phyloP scores from a whole-genome alignment of 2,113 vertebrate species.

The Hippoglossus stenolepis region DNA sequence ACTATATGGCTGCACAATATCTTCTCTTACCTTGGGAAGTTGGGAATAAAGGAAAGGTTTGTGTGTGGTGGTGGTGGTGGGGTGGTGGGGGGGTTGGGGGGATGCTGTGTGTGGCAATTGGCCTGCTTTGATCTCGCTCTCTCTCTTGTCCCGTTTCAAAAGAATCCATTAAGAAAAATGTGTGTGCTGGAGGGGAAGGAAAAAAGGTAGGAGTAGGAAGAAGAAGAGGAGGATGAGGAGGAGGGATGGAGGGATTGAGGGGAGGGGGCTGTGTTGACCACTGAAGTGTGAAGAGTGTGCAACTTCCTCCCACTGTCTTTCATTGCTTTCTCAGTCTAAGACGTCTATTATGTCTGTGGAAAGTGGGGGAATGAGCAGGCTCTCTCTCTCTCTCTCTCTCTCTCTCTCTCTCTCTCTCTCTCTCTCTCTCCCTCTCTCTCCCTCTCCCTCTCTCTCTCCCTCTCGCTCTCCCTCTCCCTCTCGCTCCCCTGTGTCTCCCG shows the following conservation, averaged over 20 bases:
- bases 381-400: constrained; percentile 38
- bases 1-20: background rate
- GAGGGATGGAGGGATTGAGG: background rate
- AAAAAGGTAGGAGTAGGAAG: constrained; percentile 50
- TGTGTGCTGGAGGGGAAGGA: constrained; percentile 72
- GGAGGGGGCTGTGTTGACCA: constrained; percentile 71
- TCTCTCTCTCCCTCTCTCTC: constrained; percentile 1
- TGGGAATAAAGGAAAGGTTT: constrained; percentile 23
- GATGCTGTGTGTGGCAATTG: constrained; percentile 87
- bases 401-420: constrained; percentile 2
- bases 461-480: constrained; percentile 32
- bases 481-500: background rate
- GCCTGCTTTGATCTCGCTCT: constrained; percentile 91
- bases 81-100: background rate
- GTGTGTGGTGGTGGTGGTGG: too few species aligned
- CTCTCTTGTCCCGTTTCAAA: constrained; percentile 91
- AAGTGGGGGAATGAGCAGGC: constrained; percentile 59
- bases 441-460: constrained; percentile 12
- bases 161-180: constrained; percentile 83
- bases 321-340: constrained; percentile 77
- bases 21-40: constrained; percentile 1
- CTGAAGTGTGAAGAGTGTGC: constrained; percentile 94
- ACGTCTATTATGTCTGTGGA: constrained; percentile 77
- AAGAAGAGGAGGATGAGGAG: constrained; percentile 35
- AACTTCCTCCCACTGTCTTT: constrained; percentile 84